Evolutionary conservation across 2,888 invertebrate species (phyloP).

Genomic region (Phoenoteleia sp.): DNA sequence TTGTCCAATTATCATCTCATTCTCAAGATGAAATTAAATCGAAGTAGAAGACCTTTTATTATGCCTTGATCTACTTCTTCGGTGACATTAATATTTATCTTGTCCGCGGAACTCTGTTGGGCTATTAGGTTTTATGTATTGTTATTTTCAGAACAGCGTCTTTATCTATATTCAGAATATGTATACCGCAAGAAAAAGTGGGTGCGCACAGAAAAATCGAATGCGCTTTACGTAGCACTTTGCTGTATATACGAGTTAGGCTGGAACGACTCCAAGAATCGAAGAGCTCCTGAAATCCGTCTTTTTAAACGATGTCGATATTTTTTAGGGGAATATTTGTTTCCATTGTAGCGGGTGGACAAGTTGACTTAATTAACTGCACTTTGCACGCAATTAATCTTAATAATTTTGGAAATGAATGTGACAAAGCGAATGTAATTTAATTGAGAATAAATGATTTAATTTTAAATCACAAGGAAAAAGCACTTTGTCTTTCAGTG

Average conservation of each 20-base stretch:
- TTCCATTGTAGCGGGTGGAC: too few relatives aligned
- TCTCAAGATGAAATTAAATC: neutral
- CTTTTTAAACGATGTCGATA: too few relatives aligned
- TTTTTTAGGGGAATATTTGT: too few relatives aligned
- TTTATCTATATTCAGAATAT: constrained; percentile 1
- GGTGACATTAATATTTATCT: constrained; percentile 11
- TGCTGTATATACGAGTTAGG: neutral
- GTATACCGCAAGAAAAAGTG: neutral
- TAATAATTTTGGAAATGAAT: too few relatives aligned
- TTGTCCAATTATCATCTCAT: too few relatives aligned
- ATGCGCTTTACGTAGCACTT: neutral
- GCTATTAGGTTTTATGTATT: constrained; percentile 22
- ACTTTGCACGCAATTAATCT: too few relatives aligned
- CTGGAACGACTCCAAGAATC: neutral
- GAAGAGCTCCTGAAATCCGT: too few relatives aligned
- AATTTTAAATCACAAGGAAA: too few relatives aligned
- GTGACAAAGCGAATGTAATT: too few relatives aligned
- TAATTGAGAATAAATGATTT: too few relatives aligned
- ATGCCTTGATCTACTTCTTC: neutral
- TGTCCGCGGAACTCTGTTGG: neutral
- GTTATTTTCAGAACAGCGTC: neutral
- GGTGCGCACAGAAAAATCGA: neutral
- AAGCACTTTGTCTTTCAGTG: too few relatives aligned
- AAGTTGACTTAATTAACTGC: too few relatives aligned
- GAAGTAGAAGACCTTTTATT: neutral